phyloP scores from a whole-genome alignment of 2,797 vertebrate species.

The Okamejei kenojei region DNA sequence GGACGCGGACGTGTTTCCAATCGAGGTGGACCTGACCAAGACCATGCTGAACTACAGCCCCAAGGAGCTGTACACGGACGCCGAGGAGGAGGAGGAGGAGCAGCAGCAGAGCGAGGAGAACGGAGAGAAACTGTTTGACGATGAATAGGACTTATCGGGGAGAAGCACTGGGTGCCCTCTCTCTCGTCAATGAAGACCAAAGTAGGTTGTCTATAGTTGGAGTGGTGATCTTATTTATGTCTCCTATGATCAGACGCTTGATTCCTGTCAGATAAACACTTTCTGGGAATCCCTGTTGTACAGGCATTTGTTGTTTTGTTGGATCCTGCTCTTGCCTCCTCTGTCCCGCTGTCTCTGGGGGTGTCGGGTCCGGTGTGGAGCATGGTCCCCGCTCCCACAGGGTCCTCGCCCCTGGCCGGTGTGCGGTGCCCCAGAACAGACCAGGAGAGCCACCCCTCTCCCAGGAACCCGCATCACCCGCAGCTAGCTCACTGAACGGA shows the following conservation, averaged over 20 bases:
- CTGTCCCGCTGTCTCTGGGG: neutral
- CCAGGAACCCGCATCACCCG: too few species aligned
- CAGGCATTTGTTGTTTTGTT: neutral
- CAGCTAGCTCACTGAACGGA: too few species aligned
- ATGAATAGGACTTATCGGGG: neutral
- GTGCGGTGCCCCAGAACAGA: too few species aligned
- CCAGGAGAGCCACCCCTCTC: too few species aligned
- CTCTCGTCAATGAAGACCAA: neutral
- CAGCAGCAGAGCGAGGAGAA: constrained; percentile 53
- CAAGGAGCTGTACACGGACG: constrained; percentile 59
- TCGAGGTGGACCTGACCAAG: constrained; percentile 92
- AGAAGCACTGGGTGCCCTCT: neutral
- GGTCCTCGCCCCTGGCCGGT: neutral
- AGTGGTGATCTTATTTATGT: neutral
- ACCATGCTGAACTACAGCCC: constrained; percentile 85
- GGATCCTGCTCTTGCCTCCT: neutral
- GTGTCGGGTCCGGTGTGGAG: neutral
- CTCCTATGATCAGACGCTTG: neutral
- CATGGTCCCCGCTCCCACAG: neutral
- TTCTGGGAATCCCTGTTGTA: neutral
- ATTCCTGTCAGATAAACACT: neutral
- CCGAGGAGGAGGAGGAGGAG: constrained; percentile 43
- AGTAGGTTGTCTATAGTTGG: neutral
- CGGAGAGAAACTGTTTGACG: constrained; percentile 37
- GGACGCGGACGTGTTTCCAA: constrained; percentile 91